Percentiles rank a stretch among this genome's conserved stretches.
Conservation (phyloP, 2,113 vertebrate genomes). For the Australoheros scitulus region DNA sequence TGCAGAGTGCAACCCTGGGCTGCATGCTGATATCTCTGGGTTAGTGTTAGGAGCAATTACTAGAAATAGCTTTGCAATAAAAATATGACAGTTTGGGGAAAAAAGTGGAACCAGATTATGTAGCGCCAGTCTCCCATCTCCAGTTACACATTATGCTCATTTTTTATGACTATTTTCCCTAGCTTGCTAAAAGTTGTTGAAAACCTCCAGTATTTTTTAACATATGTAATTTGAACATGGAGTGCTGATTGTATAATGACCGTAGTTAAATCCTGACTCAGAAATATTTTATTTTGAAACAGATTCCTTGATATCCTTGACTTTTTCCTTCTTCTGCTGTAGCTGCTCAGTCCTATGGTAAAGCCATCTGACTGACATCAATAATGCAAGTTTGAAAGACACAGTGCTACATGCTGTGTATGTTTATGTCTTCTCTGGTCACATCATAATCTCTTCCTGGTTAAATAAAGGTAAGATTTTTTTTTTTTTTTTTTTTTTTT, state of each 20-base stretch:
- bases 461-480: no score
- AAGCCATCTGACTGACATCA: slow-evolving; percentile 38
- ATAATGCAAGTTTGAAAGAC: slow-evolving; percentile 35
- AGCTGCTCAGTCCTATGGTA: neutral
- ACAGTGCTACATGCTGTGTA: slow-evolving; percentile 3
- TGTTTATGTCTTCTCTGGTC: slow-evolving; percentile 17
- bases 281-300: slow-evolving; percentile 1
- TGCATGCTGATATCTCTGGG: slow-evolving; percentile 52
- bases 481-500: no score
- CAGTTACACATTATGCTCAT: slow-evolving; percentile 13
- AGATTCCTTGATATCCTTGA: neutral
- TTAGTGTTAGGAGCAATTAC: slow-evolving; percentile 47
- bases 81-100: slow-evolving; percentile 40
- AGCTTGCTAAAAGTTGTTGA: neutral
- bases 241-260: neutral
- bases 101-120: slow-evolving; percentile 43
- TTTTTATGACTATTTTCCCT: neutral
- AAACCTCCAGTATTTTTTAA: neutral
- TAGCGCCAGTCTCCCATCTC: slow-evolving; percentile 1
- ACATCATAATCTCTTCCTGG: slow-evolving; percentile 3
- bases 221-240: neutral
- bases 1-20: slow-evolving; percentile 52
- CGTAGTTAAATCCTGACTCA: neutral
- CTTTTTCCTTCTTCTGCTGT: slow-evolving; percentile 8
- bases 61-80: slow-evolving; percentile 53